These are phyloP conservation scores for Sycobia sp. DNA, from an alignment of 1,140 invertebrate species.

Conservation along the genomic window DNA sequence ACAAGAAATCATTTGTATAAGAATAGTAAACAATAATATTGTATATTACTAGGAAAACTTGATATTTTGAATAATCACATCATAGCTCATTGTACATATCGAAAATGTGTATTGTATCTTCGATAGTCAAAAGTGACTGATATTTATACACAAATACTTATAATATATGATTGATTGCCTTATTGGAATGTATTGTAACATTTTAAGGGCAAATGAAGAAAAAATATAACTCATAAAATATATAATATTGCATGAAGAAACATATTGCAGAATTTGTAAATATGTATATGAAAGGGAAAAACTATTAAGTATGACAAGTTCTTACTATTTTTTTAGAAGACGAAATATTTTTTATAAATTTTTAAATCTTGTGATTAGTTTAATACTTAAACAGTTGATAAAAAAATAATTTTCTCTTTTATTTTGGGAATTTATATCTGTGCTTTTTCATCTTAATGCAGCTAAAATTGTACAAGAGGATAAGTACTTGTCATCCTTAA, in stretches of 20 bases:
- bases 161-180: background rate
- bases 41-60: constrained; percentile 23
- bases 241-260: constrained; percentile 23
- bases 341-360: too few relatives aligned
- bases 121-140: constrained; percentile 11
- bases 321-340: too few relatives aligned
- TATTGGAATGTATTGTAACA: background rate
- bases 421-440: too few relatives aligned
- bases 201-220: constrained; percentile 12
- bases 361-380: too few relatives aligned
- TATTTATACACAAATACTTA: constrained; percentile 11
- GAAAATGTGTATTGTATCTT: constrained; percentile 14
- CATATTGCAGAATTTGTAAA: constrained; percentile 42
- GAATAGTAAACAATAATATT: constrained; percentile 14
- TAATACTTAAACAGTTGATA: too few relatives aligned
- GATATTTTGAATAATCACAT: constrained; percentile 31
- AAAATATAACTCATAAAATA: too few relatives aligned
- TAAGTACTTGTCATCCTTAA: constrained; percentile 9
- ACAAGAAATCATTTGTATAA: background rate
- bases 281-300: constrained; percentile 43
- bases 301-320: constrained; percentile 9
- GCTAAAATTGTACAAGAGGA: background rate
- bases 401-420: too few relatives aligned
- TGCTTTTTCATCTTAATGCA: too few relatives aligned
- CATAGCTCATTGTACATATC: constrained; percentile 33